Evolutionary conservation across 30 jellyfish, hydroid and myxozoan genomes (phyloP), one percentile per base, ranked within the genome.

Genomic region (Chrysaora quinquecirrha): DNA sequence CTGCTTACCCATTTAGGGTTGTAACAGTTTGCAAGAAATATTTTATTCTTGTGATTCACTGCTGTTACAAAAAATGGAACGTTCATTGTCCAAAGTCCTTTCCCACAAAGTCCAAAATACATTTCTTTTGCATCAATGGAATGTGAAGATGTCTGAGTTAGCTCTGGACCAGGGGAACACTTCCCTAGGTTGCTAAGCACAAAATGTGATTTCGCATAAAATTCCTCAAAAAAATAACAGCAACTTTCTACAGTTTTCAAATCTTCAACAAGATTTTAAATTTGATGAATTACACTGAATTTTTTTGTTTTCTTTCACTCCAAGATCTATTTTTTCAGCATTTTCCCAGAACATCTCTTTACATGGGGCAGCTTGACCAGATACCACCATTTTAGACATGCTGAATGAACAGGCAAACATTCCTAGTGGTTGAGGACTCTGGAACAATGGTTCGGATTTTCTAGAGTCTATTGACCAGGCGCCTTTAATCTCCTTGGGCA

Each of bases 371-470:
- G 27, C 30, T 14, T 60, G 87, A 16, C 34, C 60, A 54, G 87
- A 78, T 30, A 76, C 67, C 10, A 54, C 60, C 87, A 76, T 61
- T 54, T 74, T 50, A 19, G 87, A 24, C 52, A 72, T 28, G 34
- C 87, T 78, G 20, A 43, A 29, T 10, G 77, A 54, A 6, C 69
- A 70, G 21, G 43, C 31, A 29, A 56, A 76, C 68, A 76, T 29
- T 6, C 87, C 87, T 19, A 76, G 48, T 32, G 87, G 87, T 23
- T 76, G 87, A 34, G 87, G 87, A 29, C 87, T 76, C 12, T 60
- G 14, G 23, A 33, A 76, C 48, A 54, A 54, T 30, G 74, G 19
- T 10, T 50, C 20, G 70, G 34, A 50, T 21, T 76, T 76, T 28
- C 87, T 76, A 4, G 77, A 76, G 70, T 76, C 87, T 12, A 54